phyloP scores from a whole-genome alignment of 2,797 vertebrate genomes.

The Urosaurus nigricauda region DNA sequence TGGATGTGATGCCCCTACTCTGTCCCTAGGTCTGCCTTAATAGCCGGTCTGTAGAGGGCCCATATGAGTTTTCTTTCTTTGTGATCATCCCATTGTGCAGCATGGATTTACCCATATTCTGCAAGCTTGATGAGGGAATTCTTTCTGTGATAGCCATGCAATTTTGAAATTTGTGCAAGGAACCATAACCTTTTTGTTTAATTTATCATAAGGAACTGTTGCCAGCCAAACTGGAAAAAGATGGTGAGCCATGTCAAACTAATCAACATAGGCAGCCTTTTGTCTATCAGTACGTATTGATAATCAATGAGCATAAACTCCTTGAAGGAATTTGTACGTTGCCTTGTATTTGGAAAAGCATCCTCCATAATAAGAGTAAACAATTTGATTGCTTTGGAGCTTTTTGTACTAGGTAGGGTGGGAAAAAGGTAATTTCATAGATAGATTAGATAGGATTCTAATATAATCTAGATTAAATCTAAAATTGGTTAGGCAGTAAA shows the following conservation, averaged over 20 bases:
- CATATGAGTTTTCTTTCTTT: not conserved
- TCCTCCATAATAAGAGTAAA: not conserved
- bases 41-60: no score
- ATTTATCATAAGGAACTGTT: not conserved
- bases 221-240: not conserved
- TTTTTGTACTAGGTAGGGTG: not conserved
- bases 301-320: no score
- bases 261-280: not conserved
- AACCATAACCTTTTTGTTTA: conserved; percentile 10
- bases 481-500: not conserved
- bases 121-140: not conserved
- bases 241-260: not conserved
- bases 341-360: not conserved
- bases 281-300: not conserved
- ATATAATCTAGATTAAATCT: not conserved
- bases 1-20: no score
- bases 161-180: conserved; percentile 11
- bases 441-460: not conserved
- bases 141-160: not conserved
- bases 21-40: no score
- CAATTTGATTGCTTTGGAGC: not conserved
- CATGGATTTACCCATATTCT: not conserved
- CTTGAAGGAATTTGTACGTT: not conserved
- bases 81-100: not conserved
- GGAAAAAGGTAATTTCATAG: not conserved